phyloP scores from a whole-genome alignment of 2,113 vertebrate species.

The Forbesichthys papilliferus region DNA sequence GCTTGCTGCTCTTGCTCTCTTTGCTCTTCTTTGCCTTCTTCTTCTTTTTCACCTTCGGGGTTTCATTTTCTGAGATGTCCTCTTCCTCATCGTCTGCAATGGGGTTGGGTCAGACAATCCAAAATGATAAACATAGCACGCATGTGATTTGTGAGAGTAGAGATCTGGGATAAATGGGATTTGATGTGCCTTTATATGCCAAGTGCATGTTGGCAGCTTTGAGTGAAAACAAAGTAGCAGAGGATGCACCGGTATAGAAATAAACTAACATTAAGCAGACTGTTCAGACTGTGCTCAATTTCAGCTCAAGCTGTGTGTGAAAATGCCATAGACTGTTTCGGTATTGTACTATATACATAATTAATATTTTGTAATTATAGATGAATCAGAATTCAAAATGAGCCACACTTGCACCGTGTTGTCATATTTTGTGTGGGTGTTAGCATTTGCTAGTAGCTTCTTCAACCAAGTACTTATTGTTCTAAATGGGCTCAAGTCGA shows the following conservation, averaged over 20 bases:
- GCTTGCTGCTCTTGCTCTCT: slow-evolving; percentile 91
- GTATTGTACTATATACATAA: background rate
- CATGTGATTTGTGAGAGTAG: no score
- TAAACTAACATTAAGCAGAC: background rate
- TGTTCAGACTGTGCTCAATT: background rate
- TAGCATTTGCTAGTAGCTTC: no score
- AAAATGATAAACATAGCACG: background rate
- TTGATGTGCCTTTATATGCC: no score
- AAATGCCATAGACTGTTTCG: background rate
- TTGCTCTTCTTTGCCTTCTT: slow-evolving; percentile 95
- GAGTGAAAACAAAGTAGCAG: no score
- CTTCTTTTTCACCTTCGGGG: slow-evolving; percentile 96
- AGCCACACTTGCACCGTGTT: no score
- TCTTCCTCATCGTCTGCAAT: slow-evolving; percentile 88
- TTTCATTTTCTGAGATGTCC: slow-evolving; percentile 90
- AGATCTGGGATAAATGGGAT: no score
- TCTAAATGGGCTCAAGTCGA: background rate
- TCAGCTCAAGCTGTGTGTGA: background rate
- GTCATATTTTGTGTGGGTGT: no score
- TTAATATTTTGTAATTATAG: no score
- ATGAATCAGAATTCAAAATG: no score
- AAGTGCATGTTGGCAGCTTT: no score
- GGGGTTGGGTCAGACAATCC: background rate
- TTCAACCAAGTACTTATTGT: background rate
- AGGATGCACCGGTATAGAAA: background rate